Evolutionary conservation across 2,113 vertebrate genomes (phyloP).

Genomic region (Odobenus rosmarus): DNA sequence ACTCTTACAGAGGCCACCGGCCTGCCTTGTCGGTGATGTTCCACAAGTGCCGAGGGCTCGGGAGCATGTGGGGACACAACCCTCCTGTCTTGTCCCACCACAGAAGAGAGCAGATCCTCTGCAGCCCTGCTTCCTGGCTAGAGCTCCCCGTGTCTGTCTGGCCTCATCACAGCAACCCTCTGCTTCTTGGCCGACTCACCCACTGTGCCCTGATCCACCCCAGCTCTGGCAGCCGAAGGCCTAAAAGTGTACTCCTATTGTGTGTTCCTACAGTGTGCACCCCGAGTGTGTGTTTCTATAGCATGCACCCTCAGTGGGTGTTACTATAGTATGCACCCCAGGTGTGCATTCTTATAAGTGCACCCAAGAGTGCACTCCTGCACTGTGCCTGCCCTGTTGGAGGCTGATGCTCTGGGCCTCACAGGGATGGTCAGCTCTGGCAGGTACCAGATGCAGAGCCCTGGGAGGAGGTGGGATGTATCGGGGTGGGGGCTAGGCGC

Average conservation of each 20-base stretch:
- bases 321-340: background rate
- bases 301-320: accelerated
- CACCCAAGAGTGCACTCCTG: background rate
- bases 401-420: background rate
- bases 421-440: background rate
- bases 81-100: background rate
- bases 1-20: background rate
- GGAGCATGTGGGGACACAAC: accelerated
- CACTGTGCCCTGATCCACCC: background rate
- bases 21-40: background rate
- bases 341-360: background rate
- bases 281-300: background rate
- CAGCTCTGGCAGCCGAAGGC: background rate
- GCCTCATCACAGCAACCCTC: background rate
- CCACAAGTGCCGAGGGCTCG: background rate
- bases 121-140: background rate
- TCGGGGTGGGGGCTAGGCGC: background rate
- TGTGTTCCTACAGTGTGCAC: no score
- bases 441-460: background rate
- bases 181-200: background rate
- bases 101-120: background rate
- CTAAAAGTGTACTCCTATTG: background rate
- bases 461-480: background rate
- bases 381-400: no score
- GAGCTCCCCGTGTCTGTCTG: background rate